These are phyloP conservation scores for Drosophila bocqueti DNA, from an alignment of 1,140 invertebrate genomes.

Conservation along the genomic window DNA sequence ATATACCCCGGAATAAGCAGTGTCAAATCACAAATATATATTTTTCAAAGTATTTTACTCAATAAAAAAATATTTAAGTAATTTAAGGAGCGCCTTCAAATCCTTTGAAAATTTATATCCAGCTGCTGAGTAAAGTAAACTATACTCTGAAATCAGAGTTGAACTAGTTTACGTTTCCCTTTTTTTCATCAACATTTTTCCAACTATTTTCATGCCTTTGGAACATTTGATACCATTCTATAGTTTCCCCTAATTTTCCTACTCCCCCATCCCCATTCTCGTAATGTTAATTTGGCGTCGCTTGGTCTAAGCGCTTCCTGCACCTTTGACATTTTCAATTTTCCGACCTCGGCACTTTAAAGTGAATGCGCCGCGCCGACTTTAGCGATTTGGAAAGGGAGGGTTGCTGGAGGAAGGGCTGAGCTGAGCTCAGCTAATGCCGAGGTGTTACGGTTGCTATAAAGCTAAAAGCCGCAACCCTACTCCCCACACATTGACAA, in stretches of 20 bases:
- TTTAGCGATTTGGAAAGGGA: constrained; percentile 8
- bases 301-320: constrained; percentile 60
- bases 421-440: constrained; percentile 20
- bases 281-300: constrained; percentile 62
- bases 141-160: background rate
- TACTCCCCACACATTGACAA: constrained; percentile 77
- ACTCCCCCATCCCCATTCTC: background rate
- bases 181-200: background rate
- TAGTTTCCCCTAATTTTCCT: background rate
- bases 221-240: constrained; percentile 12
- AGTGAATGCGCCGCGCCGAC: constrained; percentile 53
- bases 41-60: no score
- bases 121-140: background rate
- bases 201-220: constrained; percentile 17
- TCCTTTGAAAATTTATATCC: background rate
- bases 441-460: constrained; percentile 58
- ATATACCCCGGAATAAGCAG: background rate
- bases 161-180: background rate
- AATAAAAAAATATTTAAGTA: background rate
- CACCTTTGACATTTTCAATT: constrained; percentile 64
- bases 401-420: background rate
- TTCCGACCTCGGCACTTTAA: constrained; percentile 61
- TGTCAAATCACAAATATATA: background rate
- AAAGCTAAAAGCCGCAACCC: constrained; percentile 79
- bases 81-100: background rate